Conservation (phyloP, 1,140 invertebrate genomes). For the Paracyclopina nana region DNA sequence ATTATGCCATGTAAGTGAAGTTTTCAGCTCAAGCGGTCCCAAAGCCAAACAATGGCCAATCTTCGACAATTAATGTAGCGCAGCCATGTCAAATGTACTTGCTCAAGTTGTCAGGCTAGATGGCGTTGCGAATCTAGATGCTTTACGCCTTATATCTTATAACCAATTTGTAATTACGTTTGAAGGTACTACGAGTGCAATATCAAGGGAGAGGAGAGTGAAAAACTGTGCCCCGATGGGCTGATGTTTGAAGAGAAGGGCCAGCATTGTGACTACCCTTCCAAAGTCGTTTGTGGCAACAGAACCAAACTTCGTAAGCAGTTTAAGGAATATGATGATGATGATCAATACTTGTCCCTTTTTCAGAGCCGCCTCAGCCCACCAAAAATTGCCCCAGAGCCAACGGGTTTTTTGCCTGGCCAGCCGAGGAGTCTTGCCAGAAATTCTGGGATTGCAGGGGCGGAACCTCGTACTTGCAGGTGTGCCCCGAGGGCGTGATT, state of each 20-base stretch:
- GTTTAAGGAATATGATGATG: conserved; percentile 1
- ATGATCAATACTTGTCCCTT: not conserved
- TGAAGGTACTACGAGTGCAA: conserved; percentile 14
- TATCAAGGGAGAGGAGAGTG: conserved; percentile 9
- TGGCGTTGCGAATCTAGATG: too few relatives aligned
- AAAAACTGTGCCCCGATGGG: conserved; percentile 10
- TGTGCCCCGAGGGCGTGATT: conserved; percentile 12
- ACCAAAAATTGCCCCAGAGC: conserved; percentile 10
- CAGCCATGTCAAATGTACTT: too few relatives aligned
- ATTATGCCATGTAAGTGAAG: not conserved
- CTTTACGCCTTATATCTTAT: not conserved
- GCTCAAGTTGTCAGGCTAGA: too few relatives aligned
- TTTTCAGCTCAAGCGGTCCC: not conserved
- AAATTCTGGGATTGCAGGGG: conserved; percentile 13
- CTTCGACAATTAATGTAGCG: not conserved
- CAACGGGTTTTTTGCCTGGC: conserved; percentile 14
- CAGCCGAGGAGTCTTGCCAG: conserved; percentile 9
- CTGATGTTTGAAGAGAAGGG: conserved; percentile 5
- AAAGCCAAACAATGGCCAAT: not conserved
- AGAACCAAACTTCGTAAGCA: conserved; percentile 9
- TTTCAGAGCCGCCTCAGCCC: conserved; percentile 2
- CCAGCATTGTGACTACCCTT: conserved; percentile 6
- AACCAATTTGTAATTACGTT: not conserved
- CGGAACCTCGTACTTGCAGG: conserved; percentile 4
- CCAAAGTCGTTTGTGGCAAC: conserved; percentile 1